Conservation (phyloP, 2,113 vertebrate genomes). For the Mus pahari region DNA sequence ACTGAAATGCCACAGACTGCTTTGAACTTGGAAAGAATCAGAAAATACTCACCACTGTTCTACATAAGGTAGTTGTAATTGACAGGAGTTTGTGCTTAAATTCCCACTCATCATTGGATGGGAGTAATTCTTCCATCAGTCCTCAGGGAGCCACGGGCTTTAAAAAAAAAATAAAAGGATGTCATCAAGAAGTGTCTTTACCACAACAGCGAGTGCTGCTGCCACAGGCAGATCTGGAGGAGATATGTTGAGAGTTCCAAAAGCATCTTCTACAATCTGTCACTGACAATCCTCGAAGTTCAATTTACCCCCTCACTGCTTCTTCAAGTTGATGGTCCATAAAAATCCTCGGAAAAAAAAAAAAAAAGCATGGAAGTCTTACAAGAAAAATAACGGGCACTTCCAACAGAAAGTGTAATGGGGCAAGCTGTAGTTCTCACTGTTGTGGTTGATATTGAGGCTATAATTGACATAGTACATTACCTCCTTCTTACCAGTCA, state of each 20-base stretch:
- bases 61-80: background rate
- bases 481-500: background rate
- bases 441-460: background rate
- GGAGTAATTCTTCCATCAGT: background rate
- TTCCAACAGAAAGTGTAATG: conserved; percentile 4
- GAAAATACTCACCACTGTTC: background rate
- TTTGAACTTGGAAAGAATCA: background rate
- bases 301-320: conserved; percentile 11
- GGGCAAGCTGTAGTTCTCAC: background rate
- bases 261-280: background rate
- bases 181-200: background rate
- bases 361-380: background rate
- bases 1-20: background rate
- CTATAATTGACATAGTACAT: background rate
- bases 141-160: background rate
- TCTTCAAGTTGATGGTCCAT: conserved; percentile 53
- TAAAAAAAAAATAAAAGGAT: background rate
- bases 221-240: background rate
- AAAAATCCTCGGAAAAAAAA: background rate
- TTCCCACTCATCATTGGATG: background rate
- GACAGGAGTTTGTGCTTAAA: background rate
- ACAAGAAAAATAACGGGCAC: background rate
- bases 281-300: conserved; percentile 28
- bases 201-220: background rate
- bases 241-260: background rate